These are phyloP conservation scores for Acrobasis consociella DNA, from an alignment of 2,888 invertebrate species.

Conservation along the genomic window DNA sequence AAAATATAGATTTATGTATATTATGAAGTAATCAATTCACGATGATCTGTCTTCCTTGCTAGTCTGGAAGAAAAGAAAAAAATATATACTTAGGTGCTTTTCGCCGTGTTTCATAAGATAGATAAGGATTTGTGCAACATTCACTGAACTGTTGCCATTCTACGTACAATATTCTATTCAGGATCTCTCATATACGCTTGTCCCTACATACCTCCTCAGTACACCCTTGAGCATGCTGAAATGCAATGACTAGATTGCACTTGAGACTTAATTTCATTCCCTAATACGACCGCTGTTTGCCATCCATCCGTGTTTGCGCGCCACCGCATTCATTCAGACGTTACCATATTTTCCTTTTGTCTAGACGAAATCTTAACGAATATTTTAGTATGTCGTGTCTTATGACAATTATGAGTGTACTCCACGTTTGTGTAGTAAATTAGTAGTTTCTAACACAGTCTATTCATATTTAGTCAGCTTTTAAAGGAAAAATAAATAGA, in stretches of 20 bases:
- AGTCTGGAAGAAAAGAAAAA: too few species aligned
- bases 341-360: slow-evolving; percentile 80
- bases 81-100: too few species aligned
- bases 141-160: not conserved
- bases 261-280: slow-evolving; percentile 78
- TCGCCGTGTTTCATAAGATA: too few species aligned
- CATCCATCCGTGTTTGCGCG: slow-evolving; percentile 71
- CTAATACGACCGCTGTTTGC: slow-evolving; percentile 75
- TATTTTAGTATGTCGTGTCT: slow-evolving; percentile 61
- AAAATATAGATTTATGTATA: too few species aligned
- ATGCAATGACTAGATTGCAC: slow-evolving; percentile 63
- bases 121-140: too few species aligned
- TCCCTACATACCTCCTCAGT: not conserved
- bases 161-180: not conserved
- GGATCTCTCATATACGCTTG: too few species aligned
- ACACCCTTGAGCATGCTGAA: slow-evolving; percentile 31
- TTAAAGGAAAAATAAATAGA: too few species aligned
- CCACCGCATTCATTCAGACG: slow-evolving; percentile 71
- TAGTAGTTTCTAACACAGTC: not conserved
- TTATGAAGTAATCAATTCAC: too few species aligned
- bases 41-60: too few species aligned
- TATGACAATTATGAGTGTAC: slow-evolving; percentile 8
- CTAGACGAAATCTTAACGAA: slow-evolving; percentile 82
- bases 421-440: not conserved
- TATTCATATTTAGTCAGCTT: too few species aligned